These are phyloP conservation scores for Furcifer pardalis DNA, from an alignment of 2,797 vertebrate genomes.

Conservation along the genomic window DNA sequence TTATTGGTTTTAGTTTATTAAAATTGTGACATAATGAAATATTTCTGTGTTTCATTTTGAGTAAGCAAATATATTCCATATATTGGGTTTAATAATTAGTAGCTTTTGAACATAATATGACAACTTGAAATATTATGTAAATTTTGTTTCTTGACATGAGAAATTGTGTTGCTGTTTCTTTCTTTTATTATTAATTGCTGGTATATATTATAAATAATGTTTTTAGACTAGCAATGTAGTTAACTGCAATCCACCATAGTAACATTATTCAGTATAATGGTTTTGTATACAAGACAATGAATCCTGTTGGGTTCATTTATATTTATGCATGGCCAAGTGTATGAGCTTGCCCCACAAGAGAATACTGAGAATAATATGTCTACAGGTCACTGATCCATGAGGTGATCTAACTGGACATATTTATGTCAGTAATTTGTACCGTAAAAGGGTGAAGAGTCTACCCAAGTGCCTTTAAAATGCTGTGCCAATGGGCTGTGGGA, in stretches of 20 bases:
- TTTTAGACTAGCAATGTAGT: not conserved
- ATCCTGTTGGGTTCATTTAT: not conserved
- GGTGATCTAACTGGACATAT: not conserved
- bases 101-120: slow-evolving; percentile 45
- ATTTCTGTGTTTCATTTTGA: slow-evolving; percentile 51
- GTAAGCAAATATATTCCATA: slow-evolving; percentile 29
- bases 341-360: not conserved
- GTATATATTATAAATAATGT: not conserved
- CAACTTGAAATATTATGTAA: slow-evolving; percentile 41
- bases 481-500: not conserved
- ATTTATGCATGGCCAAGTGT: not conserved
- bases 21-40: slow-evolving; percentile 66
- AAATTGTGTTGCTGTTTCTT: not conserved
- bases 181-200: not conserved
- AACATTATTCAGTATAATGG: not conserved
- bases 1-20: slow-evolving; percentile 70
- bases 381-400: not conserved
- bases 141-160: not conserved
- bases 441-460: not conserved
- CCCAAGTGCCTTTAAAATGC: not conserved
- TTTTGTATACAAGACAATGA: not conserved
- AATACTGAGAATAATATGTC: not conserved
- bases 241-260: not conserved
- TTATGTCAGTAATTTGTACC: not conserved
- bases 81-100: slow-evolving; percentile 38